Evolutionary conservation across 2,113 vertebrate genomes (phyloP), one percentile per base, ranked within the genome.

Genomic region (Tetrao urogallus): DNA sequence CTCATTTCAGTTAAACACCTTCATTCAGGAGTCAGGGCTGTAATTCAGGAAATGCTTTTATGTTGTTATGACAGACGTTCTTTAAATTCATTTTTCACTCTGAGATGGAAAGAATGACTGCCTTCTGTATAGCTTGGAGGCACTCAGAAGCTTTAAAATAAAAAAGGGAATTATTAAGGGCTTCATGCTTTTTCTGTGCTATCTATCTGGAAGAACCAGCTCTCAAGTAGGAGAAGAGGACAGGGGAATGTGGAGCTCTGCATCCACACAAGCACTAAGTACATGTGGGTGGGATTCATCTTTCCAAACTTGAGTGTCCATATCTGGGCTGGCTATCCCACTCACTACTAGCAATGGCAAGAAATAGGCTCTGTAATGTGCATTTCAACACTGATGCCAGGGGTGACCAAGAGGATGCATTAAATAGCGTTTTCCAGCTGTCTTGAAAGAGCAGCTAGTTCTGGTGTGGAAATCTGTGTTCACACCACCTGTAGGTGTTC

Each of bases 41-140:
- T 93, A 93, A 88, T 92, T 96, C 88, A 92, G 95, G 83, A 95
- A 95, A 96, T 50, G 66, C 88, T 90, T 97, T 94, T 64, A 90
- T 93, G 86, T 94, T 94, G 43, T 87, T 94, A 86, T 78, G 88
- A 94, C 76, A 92, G 92, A 78, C 57, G 75, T 76, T 70, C 88
- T 87, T 89, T 80, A 75, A 32, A 86, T 90, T 88, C 20, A 88
- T 94, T 86, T 95, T 95, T 94, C 82, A 83, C 48, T 78, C 61
- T 42, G 54, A 90, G 77, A 86, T 78, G 82, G 94, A 94, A 91
- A 88, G 90, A 94, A 90, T 4, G 3, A 91, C 69, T 91, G 82
- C 52, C 79, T 94, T 94, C 93, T 75, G 30, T 73, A 64, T 95
- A 94, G 79, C 92, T 95, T 73, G 61, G 65, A 92, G 94, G 82